Conservation (phyloP, 1,140 invertebrate genomes). For the Steinernema feltiae region DNA sequence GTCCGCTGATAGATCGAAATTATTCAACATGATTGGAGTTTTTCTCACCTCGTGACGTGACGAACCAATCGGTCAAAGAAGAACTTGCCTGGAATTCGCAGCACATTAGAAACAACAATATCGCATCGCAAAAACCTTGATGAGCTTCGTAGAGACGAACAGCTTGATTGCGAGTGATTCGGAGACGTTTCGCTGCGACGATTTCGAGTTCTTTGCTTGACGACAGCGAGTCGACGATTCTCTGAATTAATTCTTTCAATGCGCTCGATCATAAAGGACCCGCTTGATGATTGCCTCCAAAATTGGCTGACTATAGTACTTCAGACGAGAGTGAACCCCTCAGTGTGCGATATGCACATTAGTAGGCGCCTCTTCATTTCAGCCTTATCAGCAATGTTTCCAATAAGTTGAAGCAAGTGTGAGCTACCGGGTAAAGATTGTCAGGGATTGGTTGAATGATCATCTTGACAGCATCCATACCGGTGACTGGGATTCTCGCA, state of each 20-base stretch:
- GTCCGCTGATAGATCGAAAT: conserved; percentile 16
- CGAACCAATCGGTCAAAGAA: conserved; percentile 41
- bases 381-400: conserved; percentile 73
- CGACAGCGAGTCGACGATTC: not conserved
- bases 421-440: conserved; percentile 82
- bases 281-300: not conserved
- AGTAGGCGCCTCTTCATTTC: conserved; percentile 77
- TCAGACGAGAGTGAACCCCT: conserved; percentile 88
- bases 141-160: conserved; percentile 22
- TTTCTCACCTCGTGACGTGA: conserved; percentile 31
- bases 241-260: too few relatives aligned
- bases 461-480: conserved; percentile 84
- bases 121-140: conserved; percentile 14
- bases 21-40: not conserved
- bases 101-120: not conserved
- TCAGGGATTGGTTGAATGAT: conserved; percentile 79
- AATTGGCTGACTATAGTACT: too few relatives aligned
- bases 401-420: conserved; percentile 91
- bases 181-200: conserved; percentile 13
- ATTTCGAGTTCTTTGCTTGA: conserved; percentile 8
- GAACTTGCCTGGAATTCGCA: conserved; percentile 37
- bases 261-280: not conserved
- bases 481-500: conserved; percentile 85
- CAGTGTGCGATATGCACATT: conserved; percentile 84
- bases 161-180: conserved; percentile 18